A percentile compares a stretch with the other conserved stretches of the same genome.
phyloP scores from a whole-genome alignment of 1,140 invertebrate genomes.

The Drosophila saltans region DNA sequence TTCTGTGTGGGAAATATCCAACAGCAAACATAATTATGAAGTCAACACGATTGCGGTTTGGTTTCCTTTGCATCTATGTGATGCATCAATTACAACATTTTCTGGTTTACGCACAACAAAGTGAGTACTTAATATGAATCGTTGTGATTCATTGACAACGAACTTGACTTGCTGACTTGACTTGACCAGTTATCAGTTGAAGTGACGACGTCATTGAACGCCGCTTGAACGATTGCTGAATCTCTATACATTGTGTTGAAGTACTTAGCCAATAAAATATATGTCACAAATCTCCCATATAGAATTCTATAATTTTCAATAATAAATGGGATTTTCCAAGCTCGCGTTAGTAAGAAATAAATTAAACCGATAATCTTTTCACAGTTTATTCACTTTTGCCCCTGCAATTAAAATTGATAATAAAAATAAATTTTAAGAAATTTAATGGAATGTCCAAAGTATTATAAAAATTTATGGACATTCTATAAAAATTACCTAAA shows the following conservation, averaged over 20 bases:
- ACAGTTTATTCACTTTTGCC: background rate
- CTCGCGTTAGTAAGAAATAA: no score
- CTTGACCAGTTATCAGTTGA: constrained; percentile 24
- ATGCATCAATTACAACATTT: constrained; percentile 24
- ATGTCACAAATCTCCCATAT: no score
- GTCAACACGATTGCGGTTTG: constrained; percentile 31
- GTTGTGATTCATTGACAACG: constrained; percentile 40
- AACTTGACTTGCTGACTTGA: constrained; percentile 41
- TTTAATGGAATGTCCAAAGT: no score
- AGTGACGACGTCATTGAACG: constrained; percentile 24
- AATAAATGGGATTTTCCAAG: no score
- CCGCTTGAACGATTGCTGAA: background rate
- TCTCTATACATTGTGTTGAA: background rate
- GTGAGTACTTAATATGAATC: constrained; percentile 53
- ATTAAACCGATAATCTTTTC: background rate
- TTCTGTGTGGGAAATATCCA: constrained; percentile 39
- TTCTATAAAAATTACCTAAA: no score
- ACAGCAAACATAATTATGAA: constrained; percentile 34
- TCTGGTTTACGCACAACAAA: constrained; percentile 58
- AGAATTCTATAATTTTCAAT: no score
- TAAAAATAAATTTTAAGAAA: background rate
- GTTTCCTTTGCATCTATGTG: constrained; percentile 35
- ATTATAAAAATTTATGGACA: no score
- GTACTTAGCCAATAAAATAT: background rate
- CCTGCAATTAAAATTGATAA: background rate